Base-by-base conservation (phyloP, 2,113 vertebrate species). In the Pachypanchax playfairii region DNA sequence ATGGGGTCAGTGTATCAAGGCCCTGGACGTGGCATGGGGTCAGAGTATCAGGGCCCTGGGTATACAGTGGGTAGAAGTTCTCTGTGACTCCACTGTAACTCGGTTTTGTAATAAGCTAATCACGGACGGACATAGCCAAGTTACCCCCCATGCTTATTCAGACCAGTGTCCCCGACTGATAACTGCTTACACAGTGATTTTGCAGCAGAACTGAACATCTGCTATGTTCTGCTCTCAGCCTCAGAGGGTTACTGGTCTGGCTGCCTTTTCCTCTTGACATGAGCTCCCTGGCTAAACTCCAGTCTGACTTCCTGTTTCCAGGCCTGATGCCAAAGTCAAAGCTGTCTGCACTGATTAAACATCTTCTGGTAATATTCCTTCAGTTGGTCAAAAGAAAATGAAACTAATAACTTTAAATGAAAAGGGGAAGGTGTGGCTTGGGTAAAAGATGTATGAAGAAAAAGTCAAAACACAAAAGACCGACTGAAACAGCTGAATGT, bases 171-270 rank as follows among this genome's bases (percentile, higher is more conserved):
- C 62, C 58, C 58, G 67, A 50, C 56, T 44, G 52, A 41, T 65
- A 47, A 67, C 53, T 49, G 48, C 73, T 70, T 65, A 79, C 81
- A 55, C 70, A 82, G 53, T 72, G 55, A 51, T 75, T 57, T 86
- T 78, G 73, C 64, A 71, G 6, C 49, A 17, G 26, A 67, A n/a
- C 12, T 29, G 57, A 82, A 83, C 82, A 84, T 87, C 82, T 87
- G 82, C 69, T 79, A 31, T 36, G 64, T 62, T 78, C 43, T 26
- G 57, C 66, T 79, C 70, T 50, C 55, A 61, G 71, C 65, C 65
- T 72, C 65, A 22, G 11, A 75, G 64, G 49, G 52, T 69, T 31
- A 53, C 55, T 60, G 65, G 35, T 83, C 54, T 48, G 77, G 33
- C 68, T 6, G 49, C 68, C 25, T 47, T 41, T 28, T 65, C 71